Conservation (phyloP, 2,113 vertebrate genomes). For the Vulpes lagopus region DNA sequence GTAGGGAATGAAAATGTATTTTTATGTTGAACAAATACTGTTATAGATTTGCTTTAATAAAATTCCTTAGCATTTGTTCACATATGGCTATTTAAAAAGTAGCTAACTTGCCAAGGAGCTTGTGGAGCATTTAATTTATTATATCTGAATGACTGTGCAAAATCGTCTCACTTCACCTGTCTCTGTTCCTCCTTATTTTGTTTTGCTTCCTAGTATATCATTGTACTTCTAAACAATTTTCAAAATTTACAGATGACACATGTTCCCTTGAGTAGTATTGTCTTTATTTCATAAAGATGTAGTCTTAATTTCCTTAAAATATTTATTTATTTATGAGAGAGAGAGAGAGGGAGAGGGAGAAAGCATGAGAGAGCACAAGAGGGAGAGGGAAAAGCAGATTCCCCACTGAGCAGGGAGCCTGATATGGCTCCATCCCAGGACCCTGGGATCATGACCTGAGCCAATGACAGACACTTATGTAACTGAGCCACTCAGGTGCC, state of each 20-base stretch:
- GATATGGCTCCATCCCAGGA: too few species aligned
- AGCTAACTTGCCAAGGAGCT: neutral
- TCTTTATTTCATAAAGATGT: neutral
- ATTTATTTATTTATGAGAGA: too few species aligned
- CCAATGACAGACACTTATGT: too few species aligned
- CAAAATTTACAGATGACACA: neutral
- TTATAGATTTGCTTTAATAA: conserved; percentile 29
- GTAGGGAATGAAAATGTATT: conserved; percentile 42
- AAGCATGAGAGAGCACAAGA: too few species aligned
- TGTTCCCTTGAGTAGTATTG: neutral
- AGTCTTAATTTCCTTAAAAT: neutral
- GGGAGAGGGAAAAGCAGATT: too few species aligned
- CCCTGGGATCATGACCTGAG: too few species aligned
- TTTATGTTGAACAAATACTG: neutral
- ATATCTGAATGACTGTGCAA: neutral
- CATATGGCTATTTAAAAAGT: conserved; percentile 24
- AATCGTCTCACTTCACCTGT: neutral
- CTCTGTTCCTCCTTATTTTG: neutral
- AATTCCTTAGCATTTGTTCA: conserved; percentile 44
- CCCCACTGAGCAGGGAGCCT: too few species aligned
- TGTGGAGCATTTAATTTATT: conserved; percentile 23
- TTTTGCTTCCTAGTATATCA: conserved; percentile 5
- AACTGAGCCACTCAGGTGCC: too few species aligned
- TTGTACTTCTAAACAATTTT: neutral
- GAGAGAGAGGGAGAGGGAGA: too few species aligned